These are phyloP conservation scores for Scaptodrosophila lebanonensis DNA, from an alignment of 1,140 invertebrate species.

Conservation along the genomic window DNA sequence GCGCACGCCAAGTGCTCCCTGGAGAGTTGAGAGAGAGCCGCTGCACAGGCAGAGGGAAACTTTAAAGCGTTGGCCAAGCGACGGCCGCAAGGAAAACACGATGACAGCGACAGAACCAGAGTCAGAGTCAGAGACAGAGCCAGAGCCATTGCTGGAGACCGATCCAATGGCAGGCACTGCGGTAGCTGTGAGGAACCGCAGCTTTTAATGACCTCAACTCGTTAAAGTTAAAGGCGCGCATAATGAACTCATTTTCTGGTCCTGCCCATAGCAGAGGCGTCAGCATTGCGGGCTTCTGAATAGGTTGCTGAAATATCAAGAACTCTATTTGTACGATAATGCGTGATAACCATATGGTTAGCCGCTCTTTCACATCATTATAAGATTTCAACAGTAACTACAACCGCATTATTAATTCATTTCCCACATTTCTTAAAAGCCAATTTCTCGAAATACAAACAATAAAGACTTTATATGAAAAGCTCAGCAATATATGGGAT, in stretches of 20 bases:
- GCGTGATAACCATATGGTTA: too few relatives aligned
- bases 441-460: too few relatives aligned
- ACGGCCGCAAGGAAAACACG: conserved; percentile 29
- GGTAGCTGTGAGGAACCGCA: conserved; percentile 30
- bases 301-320: neutral
- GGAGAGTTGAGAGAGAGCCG: conserved; percentile 23
- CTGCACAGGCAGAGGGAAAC: conserved; percentile 24
- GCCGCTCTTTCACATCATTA: too few relatives aligned
- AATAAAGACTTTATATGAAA: too few relatives aligned
- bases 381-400: too few relatives aligned
- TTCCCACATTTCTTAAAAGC: too few relatives aligned
- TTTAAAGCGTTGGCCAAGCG: conserved; percentile 39
- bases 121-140: too few relatives aligned
- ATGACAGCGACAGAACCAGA: neutral
- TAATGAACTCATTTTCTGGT: conserved; percentile 67
- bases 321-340: too few relatives aligned
- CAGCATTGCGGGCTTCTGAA: conserved; percentile 15
- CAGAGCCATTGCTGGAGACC: neutral
- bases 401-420: too few relatives aligned
- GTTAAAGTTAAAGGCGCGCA: conserved; percentile 59
- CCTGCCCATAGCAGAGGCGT: conserved; percentile 16
- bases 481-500: too few relatives aligned
- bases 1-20: conserved; percentile 48
- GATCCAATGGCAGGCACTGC: too few relatives aligned
- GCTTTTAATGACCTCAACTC: conserved; percentile 63